Percentiles rank a stretch among this genome's conserved stretches.
These are phyloP conservation scores for Cynaeus angustus DNA, from an alignment of 2,888 invertebrate genomes.

Conservation along the genomic window DNA sequence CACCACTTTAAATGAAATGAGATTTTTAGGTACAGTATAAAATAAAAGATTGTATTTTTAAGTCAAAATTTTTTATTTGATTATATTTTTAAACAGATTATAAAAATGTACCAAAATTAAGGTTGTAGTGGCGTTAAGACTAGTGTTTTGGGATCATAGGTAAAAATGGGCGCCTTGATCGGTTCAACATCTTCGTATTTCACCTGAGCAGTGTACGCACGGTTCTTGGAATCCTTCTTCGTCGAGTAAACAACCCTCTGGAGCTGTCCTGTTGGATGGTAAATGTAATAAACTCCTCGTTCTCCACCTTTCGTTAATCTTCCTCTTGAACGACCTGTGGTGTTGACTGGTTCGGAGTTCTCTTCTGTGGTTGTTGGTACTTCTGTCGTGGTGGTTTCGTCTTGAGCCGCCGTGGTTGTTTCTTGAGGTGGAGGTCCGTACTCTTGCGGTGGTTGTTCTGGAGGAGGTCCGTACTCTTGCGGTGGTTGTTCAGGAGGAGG, in stretches of 20 bases:
- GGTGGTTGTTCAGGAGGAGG: conserved; percentile 61
- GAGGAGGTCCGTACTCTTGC: conserved; percentile 60
- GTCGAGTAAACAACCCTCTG: conserved; percentile 78
- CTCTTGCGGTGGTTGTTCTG: conserved; percentile 31
- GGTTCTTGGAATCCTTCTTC: conserved; percentile 73
- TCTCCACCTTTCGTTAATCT: conserved; percentile 57
- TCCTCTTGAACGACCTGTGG: conserved; percentile 26
- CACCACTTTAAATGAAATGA: too few relatives aligned
- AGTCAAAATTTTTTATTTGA: too few relatives aligned
- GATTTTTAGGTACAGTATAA: too few relatives aligned
- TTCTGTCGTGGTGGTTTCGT: conserved; percentile 50
- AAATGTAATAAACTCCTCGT: conserved; percentile 78
- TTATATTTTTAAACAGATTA: too few relatives aligned
- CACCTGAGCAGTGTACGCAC: conserved; percentile 79
- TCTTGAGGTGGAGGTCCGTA: conserved; percentile 53
- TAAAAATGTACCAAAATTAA: conserved; percentile 14
- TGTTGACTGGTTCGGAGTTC: conserved; percentile 32
- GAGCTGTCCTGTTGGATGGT: conserved; percentile 77
- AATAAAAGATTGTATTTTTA: too few relatives aligned
- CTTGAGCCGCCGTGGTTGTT: conserved; percentile 61
- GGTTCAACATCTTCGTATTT: conserved; percentile 78
- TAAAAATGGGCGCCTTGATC: conserved; percentile 78
- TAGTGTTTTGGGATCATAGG: conserved; percentile 66
- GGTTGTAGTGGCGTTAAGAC: conserved; percentile 27
- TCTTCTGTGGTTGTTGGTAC: conserved; percentile 48